Base-by-base conservation (phyloP, 1,140 invertebrate species). In the Eubasilissa regina region DNA sequence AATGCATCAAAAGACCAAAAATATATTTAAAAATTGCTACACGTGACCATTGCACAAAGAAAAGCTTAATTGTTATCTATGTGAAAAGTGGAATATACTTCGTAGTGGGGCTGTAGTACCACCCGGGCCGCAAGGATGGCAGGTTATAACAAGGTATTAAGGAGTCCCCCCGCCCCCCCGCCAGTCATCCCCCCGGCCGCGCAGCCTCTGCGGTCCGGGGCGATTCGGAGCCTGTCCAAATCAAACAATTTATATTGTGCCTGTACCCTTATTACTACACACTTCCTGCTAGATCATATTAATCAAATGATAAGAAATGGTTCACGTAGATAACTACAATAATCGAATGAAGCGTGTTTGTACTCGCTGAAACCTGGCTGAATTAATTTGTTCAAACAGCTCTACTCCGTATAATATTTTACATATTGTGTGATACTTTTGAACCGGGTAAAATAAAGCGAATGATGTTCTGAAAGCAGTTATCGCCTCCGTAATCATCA, bases 81-180 rank as follows among this genome's bases (percentile, higher is more conserved):
- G 13, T 43, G 3, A 15, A 70, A 70, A 10, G 66, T 48, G 53
- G 4, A 43, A 21, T 12, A 1, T 10, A 75, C 4, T 62, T 75
- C 12, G 3, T 66, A n/a, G 19, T 13, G 15, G 4, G 12, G n/a
- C 62, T 70, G 76, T 78, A 78, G 64, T 21, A 51, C 44, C 62
- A 45, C 64, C 47, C 48, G 51, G 64, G 15, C 76, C 75, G 75
- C 75, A 15, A 76, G 58, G 75, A 53, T 68, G 76, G 64, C 76
- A 78, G 76, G 76, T 78, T 78, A 78, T 78, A 78, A 78, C 76
- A 78, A 78, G 76, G 76, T 72, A 78, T 78, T 78, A 78, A 78
- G 76, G 51, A 78, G 44, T 25, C 19, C 25, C 56, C 56, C 64
- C 43, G 3, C 19, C 11, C 70, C 51, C 19, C 68, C 21, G 8